Evolutionary conservation across 1,140 invertebrate genomes (phyloP), one percentile per base, ranked within the genome.

Genomic region (Linepithema humile): DNA sequence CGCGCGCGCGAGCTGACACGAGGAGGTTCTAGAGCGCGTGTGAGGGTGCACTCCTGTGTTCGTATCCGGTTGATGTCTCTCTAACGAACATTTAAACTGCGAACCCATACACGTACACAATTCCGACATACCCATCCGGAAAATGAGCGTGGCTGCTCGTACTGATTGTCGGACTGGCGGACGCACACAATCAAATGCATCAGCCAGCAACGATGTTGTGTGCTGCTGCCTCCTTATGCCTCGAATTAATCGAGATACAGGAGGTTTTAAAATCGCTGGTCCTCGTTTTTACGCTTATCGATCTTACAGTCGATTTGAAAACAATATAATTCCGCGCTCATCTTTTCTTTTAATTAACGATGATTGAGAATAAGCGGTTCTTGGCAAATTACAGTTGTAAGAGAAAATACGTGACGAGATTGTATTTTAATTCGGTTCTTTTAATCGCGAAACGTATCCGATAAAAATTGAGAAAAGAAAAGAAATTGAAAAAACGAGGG

Each of bases 21-120:
- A 48, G 15, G 38, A 75, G 60, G 20, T 32, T 67, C 5, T 60
- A 78, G 77, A 43, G 35, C 48, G 29, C 50, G 50, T 65, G 65
- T 55, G 50, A 48, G 74, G 29, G 62, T 64, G 48, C 38, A 26
- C 57, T 29, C 53, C n/a, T 50, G 20, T 26, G 20, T n/a, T 32
- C 17, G 23, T 17, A 9, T 17, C 40, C 53, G 55, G 45, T 72
- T 67, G 45, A 43, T 48, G 69, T 29, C 77, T 70, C 65, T 43
- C 69, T 70, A 57, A 82, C 60, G 60, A 73, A 86, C 77, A 84
- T 57, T 85, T 38, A 38, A 73, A 72, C 40, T 26, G 17, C 38
- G 35, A 35, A 57, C 7, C 20, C 35, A 20, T 2, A n/a, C 20
- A 48, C 40, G 6, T 40, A 17, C n/a, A 0, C n/a, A 50, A 74